Evolutionary conservation across 1,140 invertebrate species (phyloP), one percentile per base, ranked within the genome.

Genomic region (Calycopis cecrops): DNA sequence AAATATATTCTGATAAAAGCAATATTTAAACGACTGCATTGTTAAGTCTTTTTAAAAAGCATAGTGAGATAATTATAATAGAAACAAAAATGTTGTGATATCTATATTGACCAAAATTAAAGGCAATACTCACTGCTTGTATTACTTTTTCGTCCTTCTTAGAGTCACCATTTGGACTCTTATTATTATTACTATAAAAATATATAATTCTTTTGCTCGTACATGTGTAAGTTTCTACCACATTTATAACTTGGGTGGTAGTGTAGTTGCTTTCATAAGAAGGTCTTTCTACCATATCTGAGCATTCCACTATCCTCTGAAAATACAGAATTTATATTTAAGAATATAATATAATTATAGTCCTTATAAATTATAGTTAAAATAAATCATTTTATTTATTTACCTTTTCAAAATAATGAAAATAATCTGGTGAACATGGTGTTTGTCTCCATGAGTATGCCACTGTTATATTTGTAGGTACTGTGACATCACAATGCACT

Each of bases 381-480:
- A 44, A 9, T 4, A 44, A 44, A 16, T 8, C 40, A 38, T 38
- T 11, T 38, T 38, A 4, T 28, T 28, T 6, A 28, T 28, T 14
- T 65, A 84, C 82, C 73, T 85, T 73, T 73, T 83, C 79, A 54
- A 77, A 80, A 62, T 79, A 85, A 57, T 85, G 79, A 37, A 75
- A 79, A 55, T 84, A 85, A 53, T 84, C 82, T n/a, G 82, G 79
- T 40, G 82, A 85, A 53, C 82, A 85, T 52, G 34, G 55, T 4
- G 67, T 76, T 21, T 69, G 70, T 17, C 62, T 59, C 76, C 79
- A 85, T 47, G 65, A 52, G 44, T 79, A 79, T 9, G 57, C 55
- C 14, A 79, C 62, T 34, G 80, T 76, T 7, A 84, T 60, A 51
- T 74, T 84, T 17, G 75, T 69, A 8, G 70, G 61, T 17, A 69